Evolutionary conservation across 2,113 vertebrate genomes (phyloP).

Genomic region (Rhineura floridana): DNA sequence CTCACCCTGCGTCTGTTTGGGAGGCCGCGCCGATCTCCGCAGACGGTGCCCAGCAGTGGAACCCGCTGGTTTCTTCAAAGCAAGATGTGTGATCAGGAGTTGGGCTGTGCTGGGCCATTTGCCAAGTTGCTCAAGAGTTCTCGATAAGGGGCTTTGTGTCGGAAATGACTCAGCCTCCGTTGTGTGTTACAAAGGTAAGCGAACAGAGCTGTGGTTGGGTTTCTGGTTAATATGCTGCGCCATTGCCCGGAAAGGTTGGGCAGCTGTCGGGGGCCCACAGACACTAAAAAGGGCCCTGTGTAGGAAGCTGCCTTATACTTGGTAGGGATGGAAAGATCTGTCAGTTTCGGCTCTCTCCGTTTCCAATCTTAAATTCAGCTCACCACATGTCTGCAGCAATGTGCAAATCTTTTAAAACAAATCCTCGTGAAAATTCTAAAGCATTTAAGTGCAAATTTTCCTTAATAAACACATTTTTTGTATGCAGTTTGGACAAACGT

Average conservation of each 20-base stretch:
- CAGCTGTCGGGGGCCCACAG: not conserved
- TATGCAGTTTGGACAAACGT: too few species aligned
- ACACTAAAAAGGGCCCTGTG: not conserved
- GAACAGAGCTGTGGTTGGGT: not conserved
- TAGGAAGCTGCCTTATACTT: too few species aligned
- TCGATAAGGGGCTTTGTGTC: not conserved
- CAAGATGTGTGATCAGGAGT: constrained; percentile 33
- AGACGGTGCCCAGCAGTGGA: not conserved
- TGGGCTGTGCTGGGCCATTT: constrained; percentile 16
- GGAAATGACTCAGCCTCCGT: constrained; percentile 24
- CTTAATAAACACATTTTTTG: too few species aligned
- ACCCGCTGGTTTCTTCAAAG: constrained; percentile 19
- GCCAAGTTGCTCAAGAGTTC: constrained; percentile 11
- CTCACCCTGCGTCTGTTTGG: not conserved
- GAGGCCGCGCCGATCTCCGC: not conserved
- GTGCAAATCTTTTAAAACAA: too few species aligned
- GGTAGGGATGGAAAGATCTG: too few species aligned
- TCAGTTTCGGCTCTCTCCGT: too few species aligned
- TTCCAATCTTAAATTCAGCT: too few species aligned
- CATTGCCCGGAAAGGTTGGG: not conserved
- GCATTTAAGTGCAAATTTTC: too few species aligned
- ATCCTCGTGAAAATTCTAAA: too few species aligned
- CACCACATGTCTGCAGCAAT: too few species aligned
- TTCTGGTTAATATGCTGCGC: not conserved
- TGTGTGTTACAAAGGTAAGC: not conserved